Evolutionary conservation across 2,797 vertebrate genomes (phyloP).

Genomic region (Anguilla obscura): DNA sequence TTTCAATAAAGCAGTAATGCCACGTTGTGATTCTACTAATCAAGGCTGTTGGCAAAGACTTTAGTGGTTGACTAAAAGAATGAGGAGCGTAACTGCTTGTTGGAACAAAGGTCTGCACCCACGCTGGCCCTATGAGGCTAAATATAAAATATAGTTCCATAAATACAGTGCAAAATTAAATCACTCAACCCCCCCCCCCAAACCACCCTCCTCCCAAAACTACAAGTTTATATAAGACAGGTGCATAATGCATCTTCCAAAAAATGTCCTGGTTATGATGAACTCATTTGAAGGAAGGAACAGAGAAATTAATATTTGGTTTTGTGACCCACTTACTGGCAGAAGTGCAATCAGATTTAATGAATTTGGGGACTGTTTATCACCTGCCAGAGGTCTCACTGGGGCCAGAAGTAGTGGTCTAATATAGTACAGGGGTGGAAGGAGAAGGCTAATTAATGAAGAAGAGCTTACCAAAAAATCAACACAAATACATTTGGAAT

Average conservation of each 20-base stretch:
- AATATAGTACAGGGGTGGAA: constrained; percentile 13
- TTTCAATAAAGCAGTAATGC: too few relatives aligned
- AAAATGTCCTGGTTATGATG: constrained; percentile 24
- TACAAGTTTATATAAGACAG: neutral
- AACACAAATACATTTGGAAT: neutral
- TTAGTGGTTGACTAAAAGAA: too few relatives aligned
- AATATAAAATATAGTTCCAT: neutral
- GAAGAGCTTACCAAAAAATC: neutral
- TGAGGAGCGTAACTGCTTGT: too few relatives aligned
- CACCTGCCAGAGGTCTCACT: constrained; percentile 10
- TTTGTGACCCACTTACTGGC: constrained; percentile 13
- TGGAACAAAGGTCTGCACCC: too few relatives aligned
- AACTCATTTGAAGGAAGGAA: constrained; percentile 16
- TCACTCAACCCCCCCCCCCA: neutral
- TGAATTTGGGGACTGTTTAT: constrained; percentile 2
- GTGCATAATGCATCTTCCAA: neutral
- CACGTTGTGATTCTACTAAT: too few relatives aligned
- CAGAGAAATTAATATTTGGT: neutral
- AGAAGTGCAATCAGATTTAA: constrained; percentile 18
- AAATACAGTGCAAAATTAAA: neutral
- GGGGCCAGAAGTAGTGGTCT: neutral
- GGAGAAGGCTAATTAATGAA: constrained; percentile 8
- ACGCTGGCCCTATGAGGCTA: too few relatives aligned
- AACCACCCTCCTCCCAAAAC: neutral
- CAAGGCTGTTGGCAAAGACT: too few relatives aligned